A percentile compares a stretch with the other conserved stretches of the same genome.
Evolutionary conservation across 2,113 vertebrate genomes (phyloP).

Genomic region (Numida meleagris): DNA sequence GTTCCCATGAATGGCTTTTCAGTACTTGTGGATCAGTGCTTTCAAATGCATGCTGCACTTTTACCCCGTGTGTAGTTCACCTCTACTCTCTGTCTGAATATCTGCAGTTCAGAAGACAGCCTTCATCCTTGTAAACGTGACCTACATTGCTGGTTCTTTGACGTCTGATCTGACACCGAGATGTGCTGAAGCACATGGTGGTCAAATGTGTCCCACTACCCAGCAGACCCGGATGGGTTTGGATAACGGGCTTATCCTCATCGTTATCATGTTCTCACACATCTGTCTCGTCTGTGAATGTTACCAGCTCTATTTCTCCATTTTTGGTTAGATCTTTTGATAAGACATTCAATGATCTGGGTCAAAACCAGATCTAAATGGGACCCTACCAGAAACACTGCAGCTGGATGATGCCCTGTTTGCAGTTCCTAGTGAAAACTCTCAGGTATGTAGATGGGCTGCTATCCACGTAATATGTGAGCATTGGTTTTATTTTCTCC

Average conservation of each 20-base stretch:
- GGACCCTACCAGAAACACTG: neutral
- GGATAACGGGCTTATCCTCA: neutral
- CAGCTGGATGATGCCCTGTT: neutral
- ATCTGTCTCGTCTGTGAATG: neutral
- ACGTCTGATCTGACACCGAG: neutral
- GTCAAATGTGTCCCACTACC: neutral
- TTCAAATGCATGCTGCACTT: neutral
- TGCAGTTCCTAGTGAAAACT: neutral
- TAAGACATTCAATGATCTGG: neutral
- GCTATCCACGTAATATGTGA: neutral
- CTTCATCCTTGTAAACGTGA: neutral
- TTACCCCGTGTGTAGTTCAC: neutral
- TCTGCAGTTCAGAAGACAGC: neutral
- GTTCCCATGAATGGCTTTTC: neutral
- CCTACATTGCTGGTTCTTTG: neutral
- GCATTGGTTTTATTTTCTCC: neutral
- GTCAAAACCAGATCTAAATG: neutral
- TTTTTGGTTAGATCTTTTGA: slow-evolving; percentile 1
- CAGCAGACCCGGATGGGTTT: neutral
- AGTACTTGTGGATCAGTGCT: neutral
- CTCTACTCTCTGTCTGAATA: neutral
- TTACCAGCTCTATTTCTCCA: neutral
- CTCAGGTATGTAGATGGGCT: neutral
- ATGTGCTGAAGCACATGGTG: neutral
- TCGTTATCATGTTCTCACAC: neutral